Conservation (phyloP, 2,888 invertebrate genomes). For the Timema podura region DNA sequence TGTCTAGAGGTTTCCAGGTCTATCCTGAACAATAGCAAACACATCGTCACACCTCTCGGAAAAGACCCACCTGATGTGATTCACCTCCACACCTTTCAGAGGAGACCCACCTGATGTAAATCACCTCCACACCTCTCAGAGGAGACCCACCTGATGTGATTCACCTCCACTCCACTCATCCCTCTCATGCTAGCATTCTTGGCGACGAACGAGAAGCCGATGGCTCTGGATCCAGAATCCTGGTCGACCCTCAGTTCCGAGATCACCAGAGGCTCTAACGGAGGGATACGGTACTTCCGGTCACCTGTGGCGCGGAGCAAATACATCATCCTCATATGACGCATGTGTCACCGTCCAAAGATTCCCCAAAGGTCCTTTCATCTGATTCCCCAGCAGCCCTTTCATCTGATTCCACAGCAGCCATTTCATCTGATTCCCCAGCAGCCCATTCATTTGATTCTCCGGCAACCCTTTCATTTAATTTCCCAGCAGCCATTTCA, state of each 20-base stretch:
- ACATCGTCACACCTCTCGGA: too few relatives aligned
- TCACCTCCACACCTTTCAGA: too few relatives aligned
- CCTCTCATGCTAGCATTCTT: neutral
- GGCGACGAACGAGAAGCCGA: slow-evolving; percentile 15
- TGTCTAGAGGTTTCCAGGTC: too few relatives aligned
- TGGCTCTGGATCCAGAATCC: neutral
- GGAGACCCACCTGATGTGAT: neutral
- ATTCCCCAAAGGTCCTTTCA: too few relatives aligned
- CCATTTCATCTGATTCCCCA: neutral
- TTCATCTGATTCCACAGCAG: neutral
- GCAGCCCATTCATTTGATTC: too few relatives aligned
- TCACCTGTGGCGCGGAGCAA: neutral
- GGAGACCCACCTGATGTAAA: neutral
- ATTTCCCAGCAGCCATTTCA: too few relatives aligned
- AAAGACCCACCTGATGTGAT: too few relatives aligned
- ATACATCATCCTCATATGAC: too few relatives aligned
- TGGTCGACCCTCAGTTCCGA: slow-evolving; percentile 9
- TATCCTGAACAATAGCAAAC: too few relatives aligned
- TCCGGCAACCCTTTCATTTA: too few relatives aligned
- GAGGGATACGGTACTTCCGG: slow-evolving; percentile 10
- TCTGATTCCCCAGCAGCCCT: too few relatives aligned
- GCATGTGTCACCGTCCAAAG: too few relatives aligned
- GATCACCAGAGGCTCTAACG: slow-evolving; percentile 4
- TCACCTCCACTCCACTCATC: neutral
- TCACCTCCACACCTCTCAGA: neutral